phyloP scores from a whole-genome alignment of 37 sponge, comb jelly and placozoan species.

The Diacarnus erythraeanus region DNA sequence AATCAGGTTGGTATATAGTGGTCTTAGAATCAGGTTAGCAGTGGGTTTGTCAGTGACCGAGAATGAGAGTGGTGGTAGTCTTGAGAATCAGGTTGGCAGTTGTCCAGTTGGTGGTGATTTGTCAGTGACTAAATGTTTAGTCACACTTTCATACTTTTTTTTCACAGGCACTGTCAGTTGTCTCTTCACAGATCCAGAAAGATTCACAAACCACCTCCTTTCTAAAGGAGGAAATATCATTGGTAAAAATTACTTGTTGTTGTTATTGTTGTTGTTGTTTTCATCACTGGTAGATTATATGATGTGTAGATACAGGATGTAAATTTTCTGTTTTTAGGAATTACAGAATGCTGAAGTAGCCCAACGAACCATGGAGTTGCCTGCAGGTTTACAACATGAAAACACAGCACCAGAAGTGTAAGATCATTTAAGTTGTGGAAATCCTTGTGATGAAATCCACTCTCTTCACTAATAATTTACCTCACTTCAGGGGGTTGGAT shows the following conservation, averaged over 20 bases:
- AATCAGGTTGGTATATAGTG: too few species aligned
- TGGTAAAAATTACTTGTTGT: constrained; percentile 17
- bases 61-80: too few species aligned
- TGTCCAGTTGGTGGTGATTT: too few species aligned
- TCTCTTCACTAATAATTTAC: too few species aligned
- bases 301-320: background rate
- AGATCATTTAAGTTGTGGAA: constrained; percentile 20
- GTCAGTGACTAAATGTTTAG: background rate
- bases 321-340: constrained; percentile 16
- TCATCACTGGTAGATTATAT: background rate
- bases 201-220: constrained; percentile 37
- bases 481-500: too few species aligned
- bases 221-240: constrained; percentile 50
- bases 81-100: too few species aligned
- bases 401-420: constrained; percentile 69
- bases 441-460: too few species aligned
- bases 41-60: too few species aligned
- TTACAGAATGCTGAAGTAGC: constrained; percentile 67
- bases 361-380: constrained; percentile 71
- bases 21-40: too few species aligned
- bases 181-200: constrained; percentile 38
- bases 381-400: constrained; percentile 77
- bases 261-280: background rate
- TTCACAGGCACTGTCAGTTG: constrained; percentile 24
- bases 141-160: too few species aligned